Conservation (phyloP, 37 sponge, comb jelly and placozoan species). For the Chondrilla cf. caribensis region DNA sequence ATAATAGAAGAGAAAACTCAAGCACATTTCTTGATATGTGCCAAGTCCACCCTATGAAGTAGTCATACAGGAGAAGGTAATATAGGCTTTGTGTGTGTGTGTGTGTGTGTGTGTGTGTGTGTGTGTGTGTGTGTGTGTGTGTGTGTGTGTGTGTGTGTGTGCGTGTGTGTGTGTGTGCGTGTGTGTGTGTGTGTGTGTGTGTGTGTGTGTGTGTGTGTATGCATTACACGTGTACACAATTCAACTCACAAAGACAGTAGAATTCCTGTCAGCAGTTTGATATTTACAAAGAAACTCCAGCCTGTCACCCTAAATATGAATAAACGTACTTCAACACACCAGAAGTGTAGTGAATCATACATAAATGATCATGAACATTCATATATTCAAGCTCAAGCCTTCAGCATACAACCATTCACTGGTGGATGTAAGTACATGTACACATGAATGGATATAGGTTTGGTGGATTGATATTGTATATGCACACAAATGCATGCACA, state of each 20-base stretch:
- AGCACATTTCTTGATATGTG: slow-evolving; percentile 18
- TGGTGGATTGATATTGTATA: too few relatives aligned
- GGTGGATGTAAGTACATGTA: too few relatives aligned
- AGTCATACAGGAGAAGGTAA: background rate
- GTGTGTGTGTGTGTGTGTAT: background rate
- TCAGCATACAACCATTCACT: too few relatives aligned
- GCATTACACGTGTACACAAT: background rate
- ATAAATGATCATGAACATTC: too few relatives aligned
- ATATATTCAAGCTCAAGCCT: too few relatives aligned
- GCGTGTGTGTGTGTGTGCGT: background rate
- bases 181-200: background rate
- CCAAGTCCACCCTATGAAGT: slow-evolving; percentile 8
- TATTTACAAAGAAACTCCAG: background rate
- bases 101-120: slow-evolving; percentile 21
- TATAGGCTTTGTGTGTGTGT: background rate
- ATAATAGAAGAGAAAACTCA: slow-evolving; percentile 9
- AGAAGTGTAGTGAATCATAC: too few relatives aligned
- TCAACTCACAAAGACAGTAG: background rate
- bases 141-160: background rate
- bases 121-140: slow-evolving; percentile 17
- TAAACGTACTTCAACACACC: too few relatives aligned
- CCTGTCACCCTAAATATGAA: background rate
- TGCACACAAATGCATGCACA: too few relatives aligned
- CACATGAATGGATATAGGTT: too few relatives aligned
- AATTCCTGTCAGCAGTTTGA: background rate